These are phyloP conservation scores for Margaritifera margaritifera DNA, from an alignment of 2,888 invertebrate genomes.

Conservation along the genomic window DNA sequence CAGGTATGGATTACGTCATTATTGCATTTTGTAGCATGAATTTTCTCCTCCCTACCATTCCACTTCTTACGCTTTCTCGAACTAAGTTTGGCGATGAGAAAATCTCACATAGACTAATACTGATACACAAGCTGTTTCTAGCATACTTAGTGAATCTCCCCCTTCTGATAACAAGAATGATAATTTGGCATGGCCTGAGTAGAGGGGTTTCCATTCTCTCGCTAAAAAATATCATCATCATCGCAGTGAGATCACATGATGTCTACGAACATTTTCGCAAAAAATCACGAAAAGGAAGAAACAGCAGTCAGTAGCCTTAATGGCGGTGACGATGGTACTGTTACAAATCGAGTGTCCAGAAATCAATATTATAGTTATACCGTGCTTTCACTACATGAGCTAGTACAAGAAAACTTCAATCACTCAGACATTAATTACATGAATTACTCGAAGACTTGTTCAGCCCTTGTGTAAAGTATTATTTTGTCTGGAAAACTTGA, in stretches of 20 bases:
- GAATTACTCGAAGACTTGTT: too few relatives aligned
- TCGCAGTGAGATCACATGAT: conserved; percentile 72
- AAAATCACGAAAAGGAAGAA: too few relatives aligned
- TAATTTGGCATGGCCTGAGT: conserved; percentile 75
- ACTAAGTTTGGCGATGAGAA: conserved; percentile 72
- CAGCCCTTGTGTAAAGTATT: too few relatives aligned
- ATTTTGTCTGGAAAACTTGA: too few relatives aligned
- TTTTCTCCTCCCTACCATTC: conserved; percentile 76
- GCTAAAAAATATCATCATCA: conserved; percentile 77
- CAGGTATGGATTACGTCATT: conserved; percentile 73
- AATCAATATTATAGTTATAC: too few relatives aligned
- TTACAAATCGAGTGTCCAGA: too few relatives aligned
- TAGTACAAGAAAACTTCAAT: too few relatives aligned
- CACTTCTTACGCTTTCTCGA: conserved; percentile 75
- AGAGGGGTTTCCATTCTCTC: conserved; percentile 76
- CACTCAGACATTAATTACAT: too few relatives aligned
- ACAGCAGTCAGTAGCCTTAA: too few relatives aligned
- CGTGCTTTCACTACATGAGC: too few relatives aligned
- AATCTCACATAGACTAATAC: conserved; percentile 55
- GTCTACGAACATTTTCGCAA: conserved; percentile 12
- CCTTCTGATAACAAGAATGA: conserved; percentile 75
- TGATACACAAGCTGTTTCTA: conserved; percentile 74
- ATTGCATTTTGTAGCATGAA: conserved; percentile 75
- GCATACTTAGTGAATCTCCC: conserved; percentile 76
- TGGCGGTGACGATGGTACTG: too few relatives aligned